phyloP scores from a whole-genome alignment of 2,888 invertebrate species.

The Sphecodes monilicornis region DNA sequence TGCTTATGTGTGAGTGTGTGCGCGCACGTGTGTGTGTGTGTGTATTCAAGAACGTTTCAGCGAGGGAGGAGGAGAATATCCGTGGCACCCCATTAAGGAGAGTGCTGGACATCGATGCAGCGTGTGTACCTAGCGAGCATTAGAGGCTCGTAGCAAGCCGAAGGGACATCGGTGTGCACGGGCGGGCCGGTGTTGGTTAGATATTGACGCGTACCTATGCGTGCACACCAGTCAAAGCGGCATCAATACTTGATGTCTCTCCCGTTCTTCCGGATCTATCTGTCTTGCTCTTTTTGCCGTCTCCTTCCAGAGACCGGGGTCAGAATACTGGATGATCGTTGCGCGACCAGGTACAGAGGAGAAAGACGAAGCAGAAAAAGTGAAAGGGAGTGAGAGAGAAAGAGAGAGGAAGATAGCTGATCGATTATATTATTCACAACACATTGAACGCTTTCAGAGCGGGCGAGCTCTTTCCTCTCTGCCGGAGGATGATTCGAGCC shows the following conservation, averaged over 20 bases:
- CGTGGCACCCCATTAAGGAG: constrained; percentile 81
- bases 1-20: neutral
- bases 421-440: constrained; percentile 82
- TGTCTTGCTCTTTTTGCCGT: constrained; percentile 33
- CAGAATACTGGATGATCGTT: constrained; percentile 28
- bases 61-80: constrained; percentile 72
- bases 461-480: constrained; percentile 31
- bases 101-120: constrained; percentile 78
- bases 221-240: constrained; percentile 68
- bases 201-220: constrained; percentile 58
- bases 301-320: neutral
- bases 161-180: constrained; percentile 25
- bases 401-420: neutral
- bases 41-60: constrained; percentile 27
- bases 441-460: constrained; percentile 78
- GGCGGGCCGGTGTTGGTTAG: constrained; percentile 19
- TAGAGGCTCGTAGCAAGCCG: constrained; percentile 52
- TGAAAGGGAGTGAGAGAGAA: neutral
- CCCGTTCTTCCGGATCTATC: constrained; percentile 44
- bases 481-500: constrained; percentile 45
- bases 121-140: constrained; percentile 53
- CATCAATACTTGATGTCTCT: constrained; percentile 79
- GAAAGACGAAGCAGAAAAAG: neutral
- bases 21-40: neutral
- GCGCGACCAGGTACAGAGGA: constrained; percentile 21